A percentile compares a stretch with the other conserved stretches of the same genome.
Evolutionary conservation across 1,140 invertebrate genomes (phyloP).

Genomic region (Drosophila busckii): DNA sequence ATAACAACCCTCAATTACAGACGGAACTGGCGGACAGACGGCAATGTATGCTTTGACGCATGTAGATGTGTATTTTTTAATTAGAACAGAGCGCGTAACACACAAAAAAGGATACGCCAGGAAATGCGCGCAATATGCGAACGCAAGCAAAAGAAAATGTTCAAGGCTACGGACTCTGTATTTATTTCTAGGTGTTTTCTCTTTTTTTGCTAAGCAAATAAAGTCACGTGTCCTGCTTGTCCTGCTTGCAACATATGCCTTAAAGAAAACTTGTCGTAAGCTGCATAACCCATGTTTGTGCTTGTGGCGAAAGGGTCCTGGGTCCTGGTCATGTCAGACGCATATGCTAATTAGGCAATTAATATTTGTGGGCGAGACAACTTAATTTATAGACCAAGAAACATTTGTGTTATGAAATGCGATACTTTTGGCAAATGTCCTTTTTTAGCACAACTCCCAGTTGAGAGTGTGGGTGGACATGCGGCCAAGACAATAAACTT

Average conservation of each 20-base stretch:
- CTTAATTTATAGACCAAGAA: conserved; percentile 74
- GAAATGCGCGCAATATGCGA: neutral
- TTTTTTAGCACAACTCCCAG: conserved; percentile 25
- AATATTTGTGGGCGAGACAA: conserved; percentile 76
- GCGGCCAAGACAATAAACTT: conserved; percentile 74
- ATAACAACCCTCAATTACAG: conserved; percentile 62
- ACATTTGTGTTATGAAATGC: conserved; percentile 59
- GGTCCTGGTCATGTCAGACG: conserved; percentile 51
- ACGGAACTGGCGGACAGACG: no score
- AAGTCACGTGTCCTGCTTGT: conserved; percentile 45
- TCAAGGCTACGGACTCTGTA: neutral
- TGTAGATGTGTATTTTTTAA: conserved; percentile 45
- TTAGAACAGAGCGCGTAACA: conserved; percentile 14
- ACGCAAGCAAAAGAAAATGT: neutral
- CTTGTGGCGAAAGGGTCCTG: conserved; percentile 4
- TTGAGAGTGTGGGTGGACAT: conserved; percentile 25
- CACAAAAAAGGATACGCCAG: conserved; percentile 22
- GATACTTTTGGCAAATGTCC: conserved; percentile 47
- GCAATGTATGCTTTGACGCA: conserved; percentile 16
- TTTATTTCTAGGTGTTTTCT: conserved; percentile 14
- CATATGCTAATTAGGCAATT: conserved; percentile 77
- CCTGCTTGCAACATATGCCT: neutral
- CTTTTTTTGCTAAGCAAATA: conserved; percentile 21
- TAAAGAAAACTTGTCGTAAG: conserved; percentile 11
- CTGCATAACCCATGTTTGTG: conserved; percentile 10